Base-by-base conservation (phyloP, 1,140 invertebrate genomes). In the Monochamus saltuarius region DNA sequence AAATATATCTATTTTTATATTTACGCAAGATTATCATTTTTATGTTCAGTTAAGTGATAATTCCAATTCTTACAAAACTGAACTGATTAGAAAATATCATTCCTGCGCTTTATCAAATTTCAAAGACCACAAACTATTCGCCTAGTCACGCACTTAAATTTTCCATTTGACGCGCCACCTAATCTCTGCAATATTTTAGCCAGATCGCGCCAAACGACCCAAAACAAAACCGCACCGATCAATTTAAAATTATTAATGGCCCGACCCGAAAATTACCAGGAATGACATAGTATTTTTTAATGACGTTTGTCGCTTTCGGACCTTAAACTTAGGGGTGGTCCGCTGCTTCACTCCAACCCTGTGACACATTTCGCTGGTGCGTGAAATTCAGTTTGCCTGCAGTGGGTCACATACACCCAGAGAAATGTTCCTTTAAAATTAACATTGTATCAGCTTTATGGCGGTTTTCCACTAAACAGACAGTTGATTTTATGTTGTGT, bases 251-350 rank as follows among this genome's bases (percentile, higher is more conserved):
- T 43, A 43, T 13, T 17, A 43, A 16, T 17, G n/a, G 13, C 17
- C 17, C 42, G 13, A 43, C 42, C 42, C 13, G 14, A 14, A 14
- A 43, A 43, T 43, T 17, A 17, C 42, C 17, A 16, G 13, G 17
- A 17, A 47, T 47, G 45, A 47, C 45, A 47, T 29, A 17, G 29
- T 29, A 47, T 29, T 47, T 47, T 29, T 47, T 17, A 47, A 11
- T 19, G 16, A 47, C 45, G n/a, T 47, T 47, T 19, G 45, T 16
- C 45, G 29, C 17, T 29, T n/a, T 11, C 11, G 11, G 17, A 22
- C 17, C 45, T 29, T 29, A 29, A 29, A 29, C 22, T 29, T 29
- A 19, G 45, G 45, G 45, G 45, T 47, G 45, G 45, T 47, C 45
- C 19, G 17, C 45, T 11, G 11, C 39, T 2, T 29, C 6, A 40